These are phyloP conservation scores for Zosterops japonicus DNA, from an alignment of 2,113 vertebrate species.

Conservation along the genomic window DNA sequence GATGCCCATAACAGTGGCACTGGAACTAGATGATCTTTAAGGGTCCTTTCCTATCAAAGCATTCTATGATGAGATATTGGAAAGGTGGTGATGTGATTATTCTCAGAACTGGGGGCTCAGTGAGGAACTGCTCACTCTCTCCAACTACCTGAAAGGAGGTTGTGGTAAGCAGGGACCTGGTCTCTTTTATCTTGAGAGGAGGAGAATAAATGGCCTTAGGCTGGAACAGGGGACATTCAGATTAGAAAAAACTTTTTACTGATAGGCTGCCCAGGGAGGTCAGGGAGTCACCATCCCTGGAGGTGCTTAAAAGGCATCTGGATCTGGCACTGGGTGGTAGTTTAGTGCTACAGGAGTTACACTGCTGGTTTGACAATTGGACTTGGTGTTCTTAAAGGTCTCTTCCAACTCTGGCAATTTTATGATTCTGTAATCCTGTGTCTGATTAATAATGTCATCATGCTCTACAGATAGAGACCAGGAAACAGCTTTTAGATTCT, in stretches of 20 bases:
- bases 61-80: not conserved
- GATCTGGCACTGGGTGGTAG: not conserved
- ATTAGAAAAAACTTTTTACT: not conserved
- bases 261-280: not conserved
- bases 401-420: not conserved
- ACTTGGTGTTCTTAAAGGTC: not conserved
- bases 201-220: not conserved
- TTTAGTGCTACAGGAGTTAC: not conserved
- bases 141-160: not conserved
- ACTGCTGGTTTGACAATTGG: not conserved
- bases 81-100: not conserved
- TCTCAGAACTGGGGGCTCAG: not conserved
- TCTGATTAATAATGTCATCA: not conserved
- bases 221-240: not conserved
- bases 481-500: conserved; percentile 5
- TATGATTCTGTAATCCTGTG: not conserved
- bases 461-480: not conserved
- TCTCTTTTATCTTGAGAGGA: not conserved
- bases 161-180: rapidly evolving
- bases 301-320: not conserved
- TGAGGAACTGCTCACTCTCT: not conserved
- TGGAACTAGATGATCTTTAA: not conserved
- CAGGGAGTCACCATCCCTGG: not conserved
- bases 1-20: not conserved
- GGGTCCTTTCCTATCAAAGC: not conserved